Conservation (phyloP, 35 echinoderm and acorn worm genomes). For the Ophioderma brevispina region DNA sequence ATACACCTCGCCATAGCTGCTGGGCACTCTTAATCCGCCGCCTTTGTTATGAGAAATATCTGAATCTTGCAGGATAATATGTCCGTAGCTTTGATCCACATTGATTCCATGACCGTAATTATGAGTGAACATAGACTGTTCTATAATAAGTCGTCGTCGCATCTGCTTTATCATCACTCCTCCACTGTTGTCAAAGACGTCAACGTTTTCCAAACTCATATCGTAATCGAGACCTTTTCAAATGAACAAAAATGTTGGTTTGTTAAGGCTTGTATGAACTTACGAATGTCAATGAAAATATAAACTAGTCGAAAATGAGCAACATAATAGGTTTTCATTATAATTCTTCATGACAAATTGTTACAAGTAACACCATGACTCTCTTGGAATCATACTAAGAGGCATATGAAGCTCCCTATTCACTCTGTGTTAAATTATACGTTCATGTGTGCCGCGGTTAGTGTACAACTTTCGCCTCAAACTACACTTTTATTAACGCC, state of each 20-base stretch:
- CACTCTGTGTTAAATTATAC: no score
- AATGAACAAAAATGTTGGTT: neutral
- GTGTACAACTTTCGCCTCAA: no score
- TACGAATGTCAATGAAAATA: no score
- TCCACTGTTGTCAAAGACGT: neutral
- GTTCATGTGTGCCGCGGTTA: no score
- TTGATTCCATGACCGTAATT: neutral
- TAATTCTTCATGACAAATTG: no score
- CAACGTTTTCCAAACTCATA: neutral
- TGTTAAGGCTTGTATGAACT: no score
- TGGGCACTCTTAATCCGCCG: neutral
- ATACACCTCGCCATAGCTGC: neutral
- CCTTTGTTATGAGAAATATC: neutral
- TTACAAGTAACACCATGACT: no score
- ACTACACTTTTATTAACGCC: no score
- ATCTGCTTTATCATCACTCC: neutral
- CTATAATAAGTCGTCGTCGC: neutral
- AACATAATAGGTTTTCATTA: no score
- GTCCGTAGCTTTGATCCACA: neutral
- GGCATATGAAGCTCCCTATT: no score
- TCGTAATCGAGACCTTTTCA: neutral
- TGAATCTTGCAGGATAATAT: neutral
- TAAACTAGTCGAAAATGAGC: no score
- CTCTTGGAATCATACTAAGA: no score
- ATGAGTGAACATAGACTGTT: neutral